Evolutionary conservation across 2,113 vertebrate genomes (phyloP).

Genomic region (Lanius collurio): DNA sequence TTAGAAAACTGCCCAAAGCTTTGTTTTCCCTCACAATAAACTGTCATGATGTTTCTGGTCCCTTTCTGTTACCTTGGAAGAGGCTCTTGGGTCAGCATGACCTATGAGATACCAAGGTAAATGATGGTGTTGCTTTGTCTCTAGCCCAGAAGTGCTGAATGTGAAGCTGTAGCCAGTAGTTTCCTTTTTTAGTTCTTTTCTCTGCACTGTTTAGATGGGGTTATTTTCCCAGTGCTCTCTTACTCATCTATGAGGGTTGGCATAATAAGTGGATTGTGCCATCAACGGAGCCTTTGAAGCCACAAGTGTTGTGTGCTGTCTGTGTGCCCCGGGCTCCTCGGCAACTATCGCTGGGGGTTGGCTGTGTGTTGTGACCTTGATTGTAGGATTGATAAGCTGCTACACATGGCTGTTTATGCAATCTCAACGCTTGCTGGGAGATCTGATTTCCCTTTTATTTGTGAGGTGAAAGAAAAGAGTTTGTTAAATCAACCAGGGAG

Average conservation of each 20-base stretch:
- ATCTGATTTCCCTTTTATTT: background rate
- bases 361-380: background rate
- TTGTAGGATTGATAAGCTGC: conserved; percentile 11
- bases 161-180: background rate
- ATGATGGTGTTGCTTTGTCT: background rate
- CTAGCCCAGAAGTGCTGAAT: background rate
- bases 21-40: conserved; percentile 5
- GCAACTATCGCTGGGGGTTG: background rate
- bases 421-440: background rate
- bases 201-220: background rate
- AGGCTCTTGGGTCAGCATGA: background rate
- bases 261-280: background rate
- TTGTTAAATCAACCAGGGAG: background rate
- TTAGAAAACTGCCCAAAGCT: background rate
- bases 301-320: background rate
- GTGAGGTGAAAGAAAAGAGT: background rate
- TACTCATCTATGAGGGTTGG: conserved; percentile 12
- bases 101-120: background rate
- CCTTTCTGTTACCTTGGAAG: background rate
- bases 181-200: conserved; percentile 46
- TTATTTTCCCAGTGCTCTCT: conserved; percentile 23
- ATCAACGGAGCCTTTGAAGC: conserved; percentile 28
- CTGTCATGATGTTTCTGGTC: background rate
- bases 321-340: background rate
- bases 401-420: background rate